Percentiles rank a stretch among this genome's conserved stretches.
These are phyloP conservation scores for Cyclopterus lumpus DNA, from an alignment of 2,797 vertebrate species.

Conservation along the genomic window DNA sequence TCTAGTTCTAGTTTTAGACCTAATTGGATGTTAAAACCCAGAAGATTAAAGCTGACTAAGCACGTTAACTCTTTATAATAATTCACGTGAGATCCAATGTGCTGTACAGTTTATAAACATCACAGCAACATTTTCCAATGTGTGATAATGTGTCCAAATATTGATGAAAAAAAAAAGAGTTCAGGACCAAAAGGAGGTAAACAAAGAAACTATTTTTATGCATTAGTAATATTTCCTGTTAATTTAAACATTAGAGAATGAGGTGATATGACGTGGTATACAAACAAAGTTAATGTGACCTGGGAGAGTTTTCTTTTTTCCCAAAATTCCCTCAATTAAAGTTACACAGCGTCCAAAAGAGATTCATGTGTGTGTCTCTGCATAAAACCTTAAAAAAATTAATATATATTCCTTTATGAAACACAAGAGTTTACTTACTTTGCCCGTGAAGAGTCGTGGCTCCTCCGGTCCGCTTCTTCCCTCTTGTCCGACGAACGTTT, in stretches of 20 bases:
- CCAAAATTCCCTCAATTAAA: neutral
- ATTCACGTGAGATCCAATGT: neutral
- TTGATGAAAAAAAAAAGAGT: neutral
- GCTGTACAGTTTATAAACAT: neutral
- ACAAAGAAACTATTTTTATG: neutral
- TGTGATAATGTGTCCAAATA: neutral
- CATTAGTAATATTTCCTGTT: neutral
- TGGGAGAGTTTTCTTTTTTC: neutral
- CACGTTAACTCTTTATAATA: neutral
- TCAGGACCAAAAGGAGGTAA: neutral
- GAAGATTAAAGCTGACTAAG: neutral
- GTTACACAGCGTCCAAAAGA: neutral
- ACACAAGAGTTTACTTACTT: slow-evolving; percentile 20
- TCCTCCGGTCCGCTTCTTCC: neutral
- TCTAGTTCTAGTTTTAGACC: too few relatives aligned
- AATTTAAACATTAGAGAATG: neutral
- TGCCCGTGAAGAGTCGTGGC: neutral
- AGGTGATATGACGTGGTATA: neutral
- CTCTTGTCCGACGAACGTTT: fast-evolving
- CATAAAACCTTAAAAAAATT: too few relatives aligned
- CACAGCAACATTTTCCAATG: neutral
- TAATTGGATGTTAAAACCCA: neutral
- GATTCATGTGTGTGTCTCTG: neutral
- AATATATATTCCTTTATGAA: neutral
- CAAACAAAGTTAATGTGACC: neutral